Conservation (phyloP, 2,113 vertebrate species). For the Aptenodytes patagonicus region DNA sequence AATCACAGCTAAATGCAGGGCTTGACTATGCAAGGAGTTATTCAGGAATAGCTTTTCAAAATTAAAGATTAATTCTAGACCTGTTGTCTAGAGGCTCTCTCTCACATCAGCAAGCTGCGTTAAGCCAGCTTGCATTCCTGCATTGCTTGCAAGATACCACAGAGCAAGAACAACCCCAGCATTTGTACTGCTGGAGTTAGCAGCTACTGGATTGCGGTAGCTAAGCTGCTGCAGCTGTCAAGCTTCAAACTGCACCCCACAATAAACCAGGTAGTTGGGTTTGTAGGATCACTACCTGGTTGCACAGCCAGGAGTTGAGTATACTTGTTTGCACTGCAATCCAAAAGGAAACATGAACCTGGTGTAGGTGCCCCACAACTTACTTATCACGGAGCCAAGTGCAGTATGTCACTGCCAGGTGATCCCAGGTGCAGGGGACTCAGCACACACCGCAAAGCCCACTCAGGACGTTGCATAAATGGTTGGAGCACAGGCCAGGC, state of each 20-base stretch:
- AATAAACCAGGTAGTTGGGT: not conserved
- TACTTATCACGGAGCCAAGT: accelerated
- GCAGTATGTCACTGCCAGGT: accelerated
- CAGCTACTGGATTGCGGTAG: not conserved
- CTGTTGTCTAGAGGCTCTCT: not conserved
- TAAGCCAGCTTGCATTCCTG: not conserved
- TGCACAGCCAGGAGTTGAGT: not conserved
- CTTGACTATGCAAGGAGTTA: not conserved
- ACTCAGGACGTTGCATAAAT: accelerated
- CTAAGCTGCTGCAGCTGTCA: not conserved
- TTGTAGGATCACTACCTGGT: not conserved
- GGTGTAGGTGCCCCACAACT: not conserved
- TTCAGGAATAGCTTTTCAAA: not conserved
- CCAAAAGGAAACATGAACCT: not conserved
- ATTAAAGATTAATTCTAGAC: constrained; percentile 2
- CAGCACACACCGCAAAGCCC: not conserved
- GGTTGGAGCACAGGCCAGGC: not conserved
- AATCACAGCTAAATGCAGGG: constrained; percentile 10
- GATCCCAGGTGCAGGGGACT: not conserved
- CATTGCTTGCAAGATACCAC: not conserved
- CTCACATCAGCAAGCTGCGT: not conserved
- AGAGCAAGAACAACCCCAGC: not conserved
- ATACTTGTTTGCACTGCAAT: accelerated
- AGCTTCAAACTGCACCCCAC: not conserved
- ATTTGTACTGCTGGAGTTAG: not conserved